Conservation (phyloP, 2,797 vertebrate genomes). For the Enoplosus armatus region DNA sequence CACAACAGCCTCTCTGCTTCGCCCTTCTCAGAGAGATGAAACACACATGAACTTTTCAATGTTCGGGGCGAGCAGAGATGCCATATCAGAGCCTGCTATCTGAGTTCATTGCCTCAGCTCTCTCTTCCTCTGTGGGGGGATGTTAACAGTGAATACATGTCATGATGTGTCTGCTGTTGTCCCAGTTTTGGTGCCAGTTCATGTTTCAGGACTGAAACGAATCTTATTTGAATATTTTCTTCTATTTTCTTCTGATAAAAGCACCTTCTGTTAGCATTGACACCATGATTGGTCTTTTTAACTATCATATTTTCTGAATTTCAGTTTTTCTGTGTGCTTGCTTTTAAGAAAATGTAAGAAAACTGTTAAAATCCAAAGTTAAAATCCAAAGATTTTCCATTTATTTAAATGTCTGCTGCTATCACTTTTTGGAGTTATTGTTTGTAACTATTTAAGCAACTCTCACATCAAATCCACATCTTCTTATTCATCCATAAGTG, state of each 20-base stretch:
- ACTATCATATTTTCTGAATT: background rate
- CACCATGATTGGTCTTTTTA: background rate
- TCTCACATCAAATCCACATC: background rate
- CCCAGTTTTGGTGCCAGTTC: background rate
- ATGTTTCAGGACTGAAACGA: constrained; percentile 6
- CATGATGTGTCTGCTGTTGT: background rate
- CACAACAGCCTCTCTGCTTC: constrained; percentile 61
- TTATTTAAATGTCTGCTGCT: background rate
- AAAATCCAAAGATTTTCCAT: background rate
- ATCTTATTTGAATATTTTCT: background rate
- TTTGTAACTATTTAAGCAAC: background rate
- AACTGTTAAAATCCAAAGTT: background rate
- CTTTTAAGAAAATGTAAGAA: too few relatives aligned
- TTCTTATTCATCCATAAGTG: background rate
- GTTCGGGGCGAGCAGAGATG: constrained; percentile 13
- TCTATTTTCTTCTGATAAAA: background rate
- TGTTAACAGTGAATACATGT: constrained; percentile 5
- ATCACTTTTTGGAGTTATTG: background rate
- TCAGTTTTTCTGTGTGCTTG: background rate
- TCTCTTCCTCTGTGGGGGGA: constrained; percentile 36
- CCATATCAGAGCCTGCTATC: constrained; percentile 18
- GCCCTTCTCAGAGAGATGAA: constrained; percentile 38
- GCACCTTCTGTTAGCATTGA: background rate
- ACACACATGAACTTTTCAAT: too few relatives aligned
- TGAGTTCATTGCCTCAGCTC: constrained; percentile 30